Evolutionary conservation across 2,797 vertebrate species (phyloP).

Genomic region (Margarornis squamiger): DNA sequence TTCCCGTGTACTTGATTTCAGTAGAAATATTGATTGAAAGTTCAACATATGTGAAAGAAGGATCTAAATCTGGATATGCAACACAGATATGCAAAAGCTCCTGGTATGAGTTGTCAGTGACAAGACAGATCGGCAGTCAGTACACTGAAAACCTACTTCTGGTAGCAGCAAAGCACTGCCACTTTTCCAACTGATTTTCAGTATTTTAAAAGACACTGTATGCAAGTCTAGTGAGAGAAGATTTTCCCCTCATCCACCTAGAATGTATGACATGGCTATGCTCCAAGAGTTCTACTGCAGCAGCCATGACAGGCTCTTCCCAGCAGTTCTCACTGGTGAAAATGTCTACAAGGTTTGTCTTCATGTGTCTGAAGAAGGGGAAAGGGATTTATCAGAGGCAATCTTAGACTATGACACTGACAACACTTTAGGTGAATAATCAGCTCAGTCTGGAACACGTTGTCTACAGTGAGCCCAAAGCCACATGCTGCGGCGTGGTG

Average conservation of each 20-base stretch:
- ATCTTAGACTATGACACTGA: not conserved
- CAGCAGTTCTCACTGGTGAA: not conserved
- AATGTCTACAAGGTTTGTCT: not conserved
- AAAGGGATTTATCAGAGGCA: not conserved
- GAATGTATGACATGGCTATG: not conserved
- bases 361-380: not conserved
- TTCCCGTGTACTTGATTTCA: not conserved
- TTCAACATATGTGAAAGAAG: not conserved
- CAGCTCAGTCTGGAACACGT: not conserved
- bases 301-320: not conserved
- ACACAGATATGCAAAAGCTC: not conserved
- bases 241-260: not conserved
- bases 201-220: not conserved
- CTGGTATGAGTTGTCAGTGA: not conserved
- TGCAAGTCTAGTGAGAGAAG: not conserved
- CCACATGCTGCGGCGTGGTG: not conserved
- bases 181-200: not conserved
- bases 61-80: not conserved
- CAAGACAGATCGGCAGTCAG: not conserved
- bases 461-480: not conserved
- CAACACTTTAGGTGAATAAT: not conserved
- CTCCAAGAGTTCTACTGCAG: not conserved
- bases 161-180: not conserved
- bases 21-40: not conserved
- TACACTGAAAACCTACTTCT: not conserved